Base-by-base conservation (phyloP, 2,797 vertebrate genomes). In the Nyctalus aviator region DNA sequence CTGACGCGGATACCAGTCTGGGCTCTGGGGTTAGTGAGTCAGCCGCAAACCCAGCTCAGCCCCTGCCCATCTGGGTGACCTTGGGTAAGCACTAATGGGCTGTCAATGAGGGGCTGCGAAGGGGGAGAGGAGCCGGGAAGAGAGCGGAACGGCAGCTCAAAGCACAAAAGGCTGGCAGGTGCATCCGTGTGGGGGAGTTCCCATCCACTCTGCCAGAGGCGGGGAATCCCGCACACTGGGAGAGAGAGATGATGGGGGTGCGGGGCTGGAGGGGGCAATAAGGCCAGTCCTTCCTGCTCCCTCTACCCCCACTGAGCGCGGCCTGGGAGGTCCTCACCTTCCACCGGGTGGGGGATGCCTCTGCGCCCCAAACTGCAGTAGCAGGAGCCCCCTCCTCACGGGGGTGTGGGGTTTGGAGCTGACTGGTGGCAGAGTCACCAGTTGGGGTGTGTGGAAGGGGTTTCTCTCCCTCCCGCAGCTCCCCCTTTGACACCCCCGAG, bases 61-160 rank as follows among this genome's bases (percentile, higher is more conserved):
- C 64, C 69, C 37, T 35, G 59, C 55, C 57, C 30, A 8, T 84
- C 87, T 94, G 86, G 44, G 76, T 97, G 94, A 97, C 95, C 96
- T 96, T 96, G 94, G 95, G 14, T 82, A 8, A 85, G 27, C 27
- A 50, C 73, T 79, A 30, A 53, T 46, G 71, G 93, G 87, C 79
- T 48, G 27, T 79, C 79, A 32, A 3, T 14, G 77, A 66, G 66
- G 17, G 21, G 30, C 68, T 77, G 44, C 32, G 57, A n/a, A 5
- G 13, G 50, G 48, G 48, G n/a, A 50, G 37, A 23, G n/a, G 73
- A 85, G 50, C 41, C 72, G 55, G 37, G 37, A 35, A 82, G 53
- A 84, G 78, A 82, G 13, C 78, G 25, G 87, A 90, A 53, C 41
- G 0, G 1, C 44, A 71, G 77, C 64, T 46, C 41, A 23, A 17